phyloP scores from a whole-genome alignment of 2,888 invertebrate species.

The Ennomos quercinarius region DNA sequence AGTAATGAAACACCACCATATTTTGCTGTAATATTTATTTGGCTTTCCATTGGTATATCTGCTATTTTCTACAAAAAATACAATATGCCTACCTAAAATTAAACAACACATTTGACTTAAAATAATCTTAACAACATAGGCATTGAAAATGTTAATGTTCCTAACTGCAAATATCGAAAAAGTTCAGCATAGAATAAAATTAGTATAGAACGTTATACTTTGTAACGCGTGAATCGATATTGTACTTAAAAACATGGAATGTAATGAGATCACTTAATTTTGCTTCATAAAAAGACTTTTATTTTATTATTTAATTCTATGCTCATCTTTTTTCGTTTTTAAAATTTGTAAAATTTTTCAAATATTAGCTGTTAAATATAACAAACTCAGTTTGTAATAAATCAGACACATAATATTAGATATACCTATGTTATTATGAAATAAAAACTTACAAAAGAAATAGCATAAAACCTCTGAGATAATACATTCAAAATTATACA shows the following conservation, averaged over 20 bases:
- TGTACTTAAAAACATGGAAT: not conserved
- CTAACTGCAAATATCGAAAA: not conserved
- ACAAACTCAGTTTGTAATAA: no score
- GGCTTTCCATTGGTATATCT: conserved; percentile 63
- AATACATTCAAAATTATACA: no score
- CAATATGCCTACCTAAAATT: conserved; percentile 21
- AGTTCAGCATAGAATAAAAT: conserved; percentile 1
- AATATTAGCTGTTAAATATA: no score
- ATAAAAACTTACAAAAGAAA: no score
- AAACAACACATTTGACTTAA: conserved; percentile 17
- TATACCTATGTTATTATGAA: no score
- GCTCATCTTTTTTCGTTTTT: no score
- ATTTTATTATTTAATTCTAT: no score
- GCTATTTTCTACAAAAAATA: conserved; percentile 28
- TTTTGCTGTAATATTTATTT: conserved; percentile 53
- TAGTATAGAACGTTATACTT: no score
- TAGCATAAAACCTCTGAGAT: no score
- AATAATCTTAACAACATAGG: conserved; percentile 16
- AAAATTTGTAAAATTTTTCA: no score
- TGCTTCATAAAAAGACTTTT: not conserved
- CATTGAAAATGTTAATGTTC: conserved; percentile 12
- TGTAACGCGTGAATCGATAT: no score
- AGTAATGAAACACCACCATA: not conserved
- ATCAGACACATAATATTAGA: no score
- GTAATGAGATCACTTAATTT: not conserved